Evolutionary conservation across 2,888 invertebrate genomes (phyloP).

Genomic region (Orgyia antiqua): DNA sequence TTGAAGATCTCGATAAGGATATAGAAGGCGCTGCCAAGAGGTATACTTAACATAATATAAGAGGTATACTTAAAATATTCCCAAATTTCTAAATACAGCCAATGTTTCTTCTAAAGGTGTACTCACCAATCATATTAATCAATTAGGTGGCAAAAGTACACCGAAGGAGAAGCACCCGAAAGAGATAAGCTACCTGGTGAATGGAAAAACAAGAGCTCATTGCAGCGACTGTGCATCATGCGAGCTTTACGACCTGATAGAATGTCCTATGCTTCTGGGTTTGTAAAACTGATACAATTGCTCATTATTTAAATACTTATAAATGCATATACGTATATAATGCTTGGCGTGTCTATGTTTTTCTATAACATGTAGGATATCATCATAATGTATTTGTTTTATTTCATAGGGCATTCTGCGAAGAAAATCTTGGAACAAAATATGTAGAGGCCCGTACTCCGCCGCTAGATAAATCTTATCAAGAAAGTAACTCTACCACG

Average conservation of each 20-base stretch:
- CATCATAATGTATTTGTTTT: too few relatives aligned
- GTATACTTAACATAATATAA: too few relatives aligned
- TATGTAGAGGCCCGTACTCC: slow-evolving; percentile 88
- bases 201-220: slow-evolving; percentile 93
- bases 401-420: slow-evolving; percentile 84
- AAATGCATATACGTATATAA: too few relatives aligned
- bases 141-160: slow-evolving; percentile 91
- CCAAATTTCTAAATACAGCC: not conserved
- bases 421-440: slow-evolving; percentile 91
- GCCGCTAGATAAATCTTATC: slow-evolving; percentile 90
- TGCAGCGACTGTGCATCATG: slow-evolving; percentile 95
- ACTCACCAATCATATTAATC: not conserved
- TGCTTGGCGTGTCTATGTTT: too few relatives aligned
- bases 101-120: not conserved
- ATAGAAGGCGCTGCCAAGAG: slow-evolving; percentile 93
- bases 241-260: slow-evolving; percentile 93
- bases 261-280: slow-evolving; percentile 94
- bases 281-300: slow-evolving; percentile 6
- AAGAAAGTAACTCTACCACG: slow-evolving; percentile 90
- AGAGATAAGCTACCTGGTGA: slow-evolving; percentile 96
- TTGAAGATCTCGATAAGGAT: slow-evolving; percentile 91
- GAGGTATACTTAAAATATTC: too few relatives aligned
- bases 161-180: slow-evolving; percentile 95
- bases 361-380: too few relatives aligned
- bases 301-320: too few relatives aligned